A percentile compares a stretch with the other conserved stretches of the same genome.
These are phyloP conservation scores for Cylloceria caligata DNA, from an alignment of 2,888 invertebrate species.

Conservation along the genomic window DNA sequence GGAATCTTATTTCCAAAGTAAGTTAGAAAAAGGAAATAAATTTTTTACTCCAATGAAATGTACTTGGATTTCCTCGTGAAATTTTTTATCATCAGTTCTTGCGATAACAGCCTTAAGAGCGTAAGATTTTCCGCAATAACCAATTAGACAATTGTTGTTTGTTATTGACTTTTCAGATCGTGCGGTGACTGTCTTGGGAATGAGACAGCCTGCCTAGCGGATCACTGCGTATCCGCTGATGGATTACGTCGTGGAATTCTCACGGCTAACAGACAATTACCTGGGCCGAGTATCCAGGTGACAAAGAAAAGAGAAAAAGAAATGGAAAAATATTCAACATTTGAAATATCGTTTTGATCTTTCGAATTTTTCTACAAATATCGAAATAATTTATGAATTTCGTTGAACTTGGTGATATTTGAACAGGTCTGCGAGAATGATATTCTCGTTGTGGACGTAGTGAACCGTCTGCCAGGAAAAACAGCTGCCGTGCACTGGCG, in stretches of 20 bases:
- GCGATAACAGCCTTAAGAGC: background rate
- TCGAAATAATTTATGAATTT: too few relatives aligned
- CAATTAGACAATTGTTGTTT: background rate
- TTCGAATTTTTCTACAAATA: background rate
- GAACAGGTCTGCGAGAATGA: constrained; percentile 90
- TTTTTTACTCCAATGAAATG: too few relatives aligned
- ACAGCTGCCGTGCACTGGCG: constrained; percentile 92
- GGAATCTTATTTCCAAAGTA: too few relatives aligned
- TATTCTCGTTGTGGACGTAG: constrained; percentile 90
- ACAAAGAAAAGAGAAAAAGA: constrained; percentile 35
- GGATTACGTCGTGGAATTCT: constrained; percentile 88
- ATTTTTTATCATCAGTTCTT: too few relatives aligned
- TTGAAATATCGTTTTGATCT: background rate
- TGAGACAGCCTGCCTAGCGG: constrained; percentile 87
- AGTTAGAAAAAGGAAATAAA: too few relatives aligned
- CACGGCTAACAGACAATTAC: constrained; percentile 89
- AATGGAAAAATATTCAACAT: background rate
- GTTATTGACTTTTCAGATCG: constrained; percentile 83
- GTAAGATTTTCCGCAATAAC: background rate
- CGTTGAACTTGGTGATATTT: background rate
- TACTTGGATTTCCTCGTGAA: too few relatives aligned
- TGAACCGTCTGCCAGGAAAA: constrained; percentile 89
- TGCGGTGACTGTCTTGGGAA: constrained; percentile 89
- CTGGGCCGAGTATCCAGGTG: constrained; percentile 89
- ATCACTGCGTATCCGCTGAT: constrained; percentile 89